Evolutionary conservation across 2,888 invertebrate species (phyloP), one percentile per base, ranked within the genome.

Genomic region (Dinocampus coccinellae): DNA sequence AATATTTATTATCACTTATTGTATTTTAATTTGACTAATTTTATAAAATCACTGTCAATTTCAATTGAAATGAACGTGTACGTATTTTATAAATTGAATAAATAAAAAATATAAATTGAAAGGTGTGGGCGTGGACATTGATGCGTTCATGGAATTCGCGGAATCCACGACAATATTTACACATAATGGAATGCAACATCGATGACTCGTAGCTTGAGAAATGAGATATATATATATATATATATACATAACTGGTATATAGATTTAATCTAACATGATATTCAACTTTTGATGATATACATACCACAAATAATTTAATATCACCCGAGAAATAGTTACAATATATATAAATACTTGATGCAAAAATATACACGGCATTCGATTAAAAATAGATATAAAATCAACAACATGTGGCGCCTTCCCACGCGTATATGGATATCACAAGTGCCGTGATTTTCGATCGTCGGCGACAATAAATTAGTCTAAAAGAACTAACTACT

Each of bases 321-420:
- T 16, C 16, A 47, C 74, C 69, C 20, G 65, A 24, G 36, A 70
- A 75, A 66, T 39, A 70, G 67, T 68, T 42, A 69, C 67, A 55
- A 47, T 66, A 63, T 72, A 70, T 70, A 69, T 72, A 55, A 70
- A 63, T 72, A 70, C 68, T 70, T 72, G n/a, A 73, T 70, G 13
- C 77, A 72, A 53, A 20, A n/a, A 47, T 47, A 39, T 47, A 75
- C 70, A 70, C 58, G 74, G 66, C 67, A 73, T 75, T 72, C 73
- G 71, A 74, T 75, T 74, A 70, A 77, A 77, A 77, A 77, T 76
- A 76, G 76, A 77, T 75, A 74, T 66, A n/a, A 47, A 47, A 2
- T 47, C 42, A 47, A 47, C 70, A 63, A 70, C 24, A 52, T 42
- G 64, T 66, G 70, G 66, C 61, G 55, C 65, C 66, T 66, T 47